Evolutionary conservation across 1,140 invertebrate species (phyloP).

Genomic region (Scaptodrosophila lebanonensis): DNA sequence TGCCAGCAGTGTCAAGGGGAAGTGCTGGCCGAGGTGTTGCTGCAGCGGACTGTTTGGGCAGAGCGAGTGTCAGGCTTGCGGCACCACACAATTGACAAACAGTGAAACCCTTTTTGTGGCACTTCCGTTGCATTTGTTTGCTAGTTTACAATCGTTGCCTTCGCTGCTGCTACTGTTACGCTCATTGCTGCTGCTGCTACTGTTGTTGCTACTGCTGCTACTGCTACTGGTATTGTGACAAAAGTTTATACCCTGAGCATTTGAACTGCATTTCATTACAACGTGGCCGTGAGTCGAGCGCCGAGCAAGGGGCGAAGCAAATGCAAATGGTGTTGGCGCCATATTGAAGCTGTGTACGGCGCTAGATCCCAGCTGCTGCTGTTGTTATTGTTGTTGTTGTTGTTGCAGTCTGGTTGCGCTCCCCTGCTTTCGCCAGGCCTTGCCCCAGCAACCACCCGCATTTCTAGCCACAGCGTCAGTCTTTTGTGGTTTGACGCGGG

Average conservation of each 20-base stretch:
- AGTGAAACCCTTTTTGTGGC: conserved; percentile 73
- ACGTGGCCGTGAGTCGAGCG: conserved; percentile 10
- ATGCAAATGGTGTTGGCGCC: conserved; percentile 72
- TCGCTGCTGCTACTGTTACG: not conserved
- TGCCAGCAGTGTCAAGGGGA: conserved; percentile 36
- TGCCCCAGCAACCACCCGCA: conserved; percentile 15
- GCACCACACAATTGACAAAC: conserved; percentile 70
- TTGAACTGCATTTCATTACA: conserved; percentile 74
- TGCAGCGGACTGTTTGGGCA: not conserved
- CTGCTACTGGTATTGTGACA: too few relatives aligned
- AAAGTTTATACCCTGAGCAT: conserved; percentile 70
- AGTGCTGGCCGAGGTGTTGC: not conserved
- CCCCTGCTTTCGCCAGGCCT: not conserved
- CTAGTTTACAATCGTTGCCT: conserved; percentile 59
- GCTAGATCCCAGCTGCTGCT: not conserved
- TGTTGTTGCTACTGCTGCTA: conserved; percentile 8
- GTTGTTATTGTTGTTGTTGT: too few relatives aligned
- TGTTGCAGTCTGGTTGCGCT: not conserved
- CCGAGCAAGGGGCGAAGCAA: conserved; percentile 24
- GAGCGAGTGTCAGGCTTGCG: conserved; percentile 60
- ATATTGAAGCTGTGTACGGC: conserved; percentile 60
- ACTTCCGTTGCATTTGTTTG: conserved; percentile 71
- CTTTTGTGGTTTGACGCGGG: conserved; percentile 45
- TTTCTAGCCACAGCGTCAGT: conserved; percentile 56
- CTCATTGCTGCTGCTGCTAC: not conserved